phyloP scores from a whole-genome alignment of 1,140 invertebrate genomes.

The Araneus ventricosus region DNA sequence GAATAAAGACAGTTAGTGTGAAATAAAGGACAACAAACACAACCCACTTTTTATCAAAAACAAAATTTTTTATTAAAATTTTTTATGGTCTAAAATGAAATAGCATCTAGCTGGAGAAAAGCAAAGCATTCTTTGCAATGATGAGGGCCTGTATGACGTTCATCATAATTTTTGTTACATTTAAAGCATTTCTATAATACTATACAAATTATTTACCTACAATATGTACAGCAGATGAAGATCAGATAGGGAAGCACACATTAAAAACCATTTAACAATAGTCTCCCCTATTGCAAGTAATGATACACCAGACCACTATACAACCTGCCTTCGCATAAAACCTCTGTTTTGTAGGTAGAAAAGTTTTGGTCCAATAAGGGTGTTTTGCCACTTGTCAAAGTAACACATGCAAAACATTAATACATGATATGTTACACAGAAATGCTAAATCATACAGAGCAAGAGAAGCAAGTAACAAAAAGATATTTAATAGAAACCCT shows the following conservation, averaged over 20 bases:
- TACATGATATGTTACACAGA: constrained; percentile 19
- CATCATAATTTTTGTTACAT: constrained; percentile 39
- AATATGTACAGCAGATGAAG: constrained; percentile 68
- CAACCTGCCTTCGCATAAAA: not conserved
- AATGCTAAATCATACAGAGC: constrained; percentile 5
- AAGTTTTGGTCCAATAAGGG: constrained; percentile 56
- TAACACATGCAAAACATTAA: constrained; percentile 7
- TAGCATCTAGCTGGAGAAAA: constrained; percentile 68
- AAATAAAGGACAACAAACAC: constrained; percentile 1
- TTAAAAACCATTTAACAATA: constrained; percentile 7
- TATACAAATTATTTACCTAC: constrained; percentile 70
- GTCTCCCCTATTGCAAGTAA: constrained; percentile 40
- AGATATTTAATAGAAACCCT: not conserved
- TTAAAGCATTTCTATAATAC: constrained; percentile 59
- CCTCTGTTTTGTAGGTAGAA: constrained; percentile 47
- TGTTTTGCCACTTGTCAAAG: constrained; percentile 69
- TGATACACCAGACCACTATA: constrained; percentile 56
- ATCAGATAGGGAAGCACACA: constrained; percentile 66
- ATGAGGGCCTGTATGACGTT: not conserved
- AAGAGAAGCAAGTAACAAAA: not conserved
- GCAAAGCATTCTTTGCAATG: constrained; percentile 56
- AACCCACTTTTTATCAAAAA: constrained; percentile 58
- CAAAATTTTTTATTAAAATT: constrained; percentile 71
- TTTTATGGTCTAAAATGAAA: constrained; percentile 62
- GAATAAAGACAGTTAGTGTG: not conserved